These are phyloP conservation scores for Ctena decussata DNA, from an alignment of 2,888 invertebrate genomes.

Conservation along the genomic window DNA sequence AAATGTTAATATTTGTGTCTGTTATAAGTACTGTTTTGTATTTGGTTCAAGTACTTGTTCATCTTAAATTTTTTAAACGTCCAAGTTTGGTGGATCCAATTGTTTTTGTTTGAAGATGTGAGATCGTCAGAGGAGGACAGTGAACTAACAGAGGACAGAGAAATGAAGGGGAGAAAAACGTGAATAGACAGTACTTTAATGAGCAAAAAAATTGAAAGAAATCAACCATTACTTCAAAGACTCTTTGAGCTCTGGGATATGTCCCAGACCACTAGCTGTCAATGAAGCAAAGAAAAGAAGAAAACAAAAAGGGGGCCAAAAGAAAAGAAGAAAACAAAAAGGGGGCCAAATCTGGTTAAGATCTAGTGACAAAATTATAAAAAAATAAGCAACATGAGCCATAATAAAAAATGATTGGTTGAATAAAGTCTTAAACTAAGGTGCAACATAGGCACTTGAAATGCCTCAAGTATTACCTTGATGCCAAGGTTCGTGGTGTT, in stretches of 20 bases:
- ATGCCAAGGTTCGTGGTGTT: no score
- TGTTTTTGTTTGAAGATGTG: not conserved
- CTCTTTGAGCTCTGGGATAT: constrained; percentile 16
- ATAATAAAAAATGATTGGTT: not conserved
- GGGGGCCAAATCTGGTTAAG: not conserved
- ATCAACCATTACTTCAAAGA: constrained; percentile 28
- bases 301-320: constrained; percentile 1
- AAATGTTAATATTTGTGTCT: no score
- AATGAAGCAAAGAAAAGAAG: not conserved
- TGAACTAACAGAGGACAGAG: not conserved
- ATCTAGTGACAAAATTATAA: not conserved
- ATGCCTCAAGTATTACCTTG: no score
- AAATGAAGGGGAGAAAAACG: not conserved
- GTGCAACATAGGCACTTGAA: no score
- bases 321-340: not conserved
- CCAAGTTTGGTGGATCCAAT: not conserved
- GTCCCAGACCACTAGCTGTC: constrained; percentile 17
- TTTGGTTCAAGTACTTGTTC: not conserved
- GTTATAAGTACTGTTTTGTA: not conserved
- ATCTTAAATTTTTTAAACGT: not conserved
- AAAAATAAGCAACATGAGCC: constrained; percentile 14
- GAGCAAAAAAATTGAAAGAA: constrained; percentile 33
- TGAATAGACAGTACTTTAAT: constrained; percentile 11
- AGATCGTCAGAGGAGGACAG: constrained; percentile 1
- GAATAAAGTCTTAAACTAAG: no score